Evolutionary conservation across 2,888 invertebrate species (phyloP).

Genomic region (Orthonychiurus folsomi): DNA sequence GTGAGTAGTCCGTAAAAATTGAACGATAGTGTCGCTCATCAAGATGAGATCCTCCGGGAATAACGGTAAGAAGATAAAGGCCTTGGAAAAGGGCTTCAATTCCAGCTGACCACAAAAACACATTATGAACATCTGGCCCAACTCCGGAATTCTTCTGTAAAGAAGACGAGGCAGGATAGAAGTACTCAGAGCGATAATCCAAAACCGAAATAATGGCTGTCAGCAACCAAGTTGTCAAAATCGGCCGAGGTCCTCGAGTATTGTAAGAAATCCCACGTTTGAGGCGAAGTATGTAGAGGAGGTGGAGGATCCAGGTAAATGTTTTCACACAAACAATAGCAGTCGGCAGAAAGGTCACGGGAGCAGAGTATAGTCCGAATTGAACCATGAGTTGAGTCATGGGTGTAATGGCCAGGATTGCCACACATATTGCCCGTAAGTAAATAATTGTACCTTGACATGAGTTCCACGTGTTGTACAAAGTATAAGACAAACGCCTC

Average conservation of each 20-base stretch:
- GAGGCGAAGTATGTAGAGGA: conserved; percentile 61
- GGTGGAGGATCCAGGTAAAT: conserved; percentile 72
- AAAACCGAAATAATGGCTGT: conserved; percentile 59
- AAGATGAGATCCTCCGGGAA: conserved; percentile 51
- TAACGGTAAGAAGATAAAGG: conserved; percentile 60
- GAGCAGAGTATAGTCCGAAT: conserved; percentile 41
- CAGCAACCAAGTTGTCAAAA: conserved; percentile 61
- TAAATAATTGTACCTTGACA: conserved; percentile 57
- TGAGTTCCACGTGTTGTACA: conserved; percentile 55
- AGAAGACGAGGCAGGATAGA: conserved; percentile 16
- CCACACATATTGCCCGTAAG: conserved; percentile 55
- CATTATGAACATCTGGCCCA: no score
- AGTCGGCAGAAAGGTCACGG: conserved; percentile 55
- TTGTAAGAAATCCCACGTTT: conserved; percentile 50
- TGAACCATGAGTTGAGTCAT: conserved; percentile 52
- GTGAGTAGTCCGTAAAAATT: conserved; percentile 18
- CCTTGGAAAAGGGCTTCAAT: conserved; percentile 50
- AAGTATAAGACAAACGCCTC: conserved; percentile 46
- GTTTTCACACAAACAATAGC: conserved; percentile 61
- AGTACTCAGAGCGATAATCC: conserved; percentile 44
- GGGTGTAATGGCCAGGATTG: conserved; percentile 59
- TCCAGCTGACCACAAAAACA: conserved; percentile 31
- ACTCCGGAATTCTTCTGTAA: no score
- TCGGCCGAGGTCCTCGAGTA: conserved; percentile 62
- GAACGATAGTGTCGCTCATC: conserved; percentile 34